phyloP scores from a whole-genome alignment of 2,888 invertebrate species.

The Scaptomyza cyrtandrae region DNA sequence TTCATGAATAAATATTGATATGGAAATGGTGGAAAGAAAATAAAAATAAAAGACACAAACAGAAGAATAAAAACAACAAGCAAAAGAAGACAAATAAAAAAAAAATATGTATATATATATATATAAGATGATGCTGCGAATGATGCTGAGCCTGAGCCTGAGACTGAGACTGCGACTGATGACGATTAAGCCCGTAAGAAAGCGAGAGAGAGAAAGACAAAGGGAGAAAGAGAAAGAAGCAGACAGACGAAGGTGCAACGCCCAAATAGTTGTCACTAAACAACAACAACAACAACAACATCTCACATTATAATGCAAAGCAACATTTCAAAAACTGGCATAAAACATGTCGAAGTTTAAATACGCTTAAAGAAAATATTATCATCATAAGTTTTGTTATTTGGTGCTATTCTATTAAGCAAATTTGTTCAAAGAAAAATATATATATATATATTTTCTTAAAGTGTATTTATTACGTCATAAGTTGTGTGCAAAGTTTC shows the following conservation, averaged over 20 bases:
- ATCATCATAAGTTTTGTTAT: no score
- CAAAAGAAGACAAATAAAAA: background rate
- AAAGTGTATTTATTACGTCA: no score
- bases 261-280: constrained; percentile 60
- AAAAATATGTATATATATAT: background rate
- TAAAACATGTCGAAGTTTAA: constrained; percentile 10
- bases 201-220: background rate
- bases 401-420: no score
- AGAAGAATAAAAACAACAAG: background rate
- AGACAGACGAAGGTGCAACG: constrained; percentile 57
- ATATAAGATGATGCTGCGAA: constrained; percentile 19
- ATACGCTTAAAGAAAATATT: constrained; percentile 25
- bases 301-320: constrained; percentile 23
- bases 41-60: constrained; percentile 7
- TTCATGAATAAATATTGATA: constrained; percentile 61
- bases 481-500: no score
- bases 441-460: no score
- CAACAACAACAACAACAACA: constrained; percentile 31
- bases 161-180: background rate
- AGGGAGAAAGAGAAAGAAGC: constrained; percentile 1
- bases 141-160: constrained; percentile 8
- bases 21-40: constrained; percentile 41
- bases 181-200: background rate
- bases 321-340: constrained; percentile 13
- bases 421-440: no score